Conservation (phyloP, 2,888 invertebrate species). For the Imbricaverruca yamaguchii region DNA sequence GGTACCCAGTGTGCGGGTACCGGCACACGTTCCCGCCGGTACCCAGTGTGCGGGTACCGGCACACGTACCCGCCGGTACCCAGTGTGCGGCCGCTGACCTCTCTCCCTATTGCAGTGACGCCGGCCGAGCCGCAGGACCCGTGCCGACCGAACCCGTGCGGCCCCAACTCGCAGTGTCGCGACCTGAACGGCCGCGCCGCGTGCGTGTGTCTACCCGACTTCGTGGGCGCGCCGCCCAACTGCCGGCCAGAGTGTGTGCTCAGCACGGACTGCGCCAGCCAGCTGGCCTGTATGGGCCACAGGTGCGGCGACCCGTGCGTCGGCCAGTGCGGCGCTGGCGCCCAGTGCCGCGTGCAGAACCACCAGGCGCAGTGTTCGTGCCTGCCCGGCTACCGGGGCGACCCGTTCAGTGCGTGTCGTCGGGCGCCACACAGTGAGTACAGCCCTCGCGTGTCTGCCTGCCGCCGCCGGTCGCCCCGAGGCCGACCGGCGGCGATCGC, state of each 20-base stretch:
- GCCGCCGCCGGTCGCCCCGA: constrained; percentile 22
- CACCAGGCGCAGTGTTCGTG: constrained; percentile 64
- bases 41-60: too few species aligned
- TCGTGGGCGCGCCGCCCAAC: constrained; percentile 58
- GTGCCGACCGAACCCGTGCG: constrained; percentile 60
- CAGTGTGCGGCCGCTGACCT: constrained; percentile 31
- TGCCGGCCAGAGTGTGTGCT: constrained; percentile 67
- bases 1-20: not conserved
- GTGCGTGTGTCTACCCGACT: constrained; percentile 61
- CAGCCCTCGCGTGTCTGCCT: constrained; percentile 35
- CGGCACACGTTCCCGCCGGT: too few species aligned
- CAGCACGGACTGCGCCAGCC: constrained; percentile 61
- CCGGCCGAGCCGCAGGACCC: constrained; percentile 42
- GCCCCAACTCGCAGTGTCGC: constrained; percentile 64
- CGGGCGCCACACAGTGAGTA: constrained; percentile 11
- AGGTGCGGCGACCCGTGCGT: constrained; percentile 54
- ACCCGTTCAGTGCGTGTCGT: constrained; percentile 47
- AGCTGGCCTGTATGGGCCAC: constrained; percentile 60
- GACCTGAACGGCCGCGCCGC: constrained; percentile 45
- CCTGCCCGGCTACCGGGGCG: constrained; percentile 60
- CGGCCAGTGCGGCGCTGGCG: constrained; percentile 52
- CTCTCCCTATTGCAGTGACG: constrained; percentile 29
- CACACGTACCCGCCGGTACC: too few species aligned
- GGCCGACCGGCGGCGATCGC: not conserved
- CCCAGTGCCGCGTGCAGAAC: constrained; percentile 64